These are phyloP conservation scores for Drosophila borealis DNA, from an alignment of 2,888 invertebrate genomes.

Conservation along the genomic window DNA sequence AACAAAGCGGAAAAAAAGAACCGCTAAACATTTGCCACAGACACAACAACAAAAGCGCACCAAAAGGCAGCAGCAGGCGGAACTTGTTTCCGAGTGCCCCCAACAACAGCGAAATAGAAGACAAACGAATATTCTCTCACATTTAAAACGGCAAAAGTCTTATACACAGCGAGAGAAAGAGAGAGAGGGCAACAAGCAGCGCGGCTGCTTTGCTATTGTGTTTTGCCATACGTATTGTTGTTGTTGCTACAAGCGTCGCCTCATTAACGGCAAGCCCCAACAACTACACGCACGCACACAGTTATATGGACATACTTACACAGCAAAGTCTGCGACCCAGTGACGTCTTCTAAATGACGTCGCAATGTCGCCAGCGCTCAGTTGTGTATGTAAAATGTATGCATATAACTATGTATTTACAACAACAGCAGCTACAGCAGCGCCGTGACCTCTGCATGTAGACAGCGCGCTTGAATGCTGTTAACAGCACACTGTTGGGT, in stretches of 20 bases:
- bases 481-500: conserved; percentile 32
- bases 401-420: conserved; percentile 15
- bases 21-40: conserved; percentile 58
- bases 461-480: conserved; percentile 19
- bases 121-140: conserved; percentile 49
- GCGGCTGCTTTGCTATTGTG: conserved; percentile 35
- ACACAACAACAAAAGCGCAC: conserved; percentile 33
- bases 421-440: conserved; percentile 14
- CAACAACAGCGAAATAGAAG: conserved; percentile 20
- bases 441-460: conserved; percentile 55
- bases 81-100: conserved; percentile 50
- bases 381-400: conserved; percentile 8
- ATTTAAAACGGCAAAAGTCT: conserved; percentile 59
- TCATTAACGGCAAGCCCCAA: conserved; percentile 53
- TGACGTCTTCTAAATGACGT: conserved; percentile 57
- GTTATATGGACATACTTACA: not conserved
- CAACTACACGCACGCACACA: conserved; percentile 10
- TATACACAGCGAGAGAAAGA: conserved; percentile 11
- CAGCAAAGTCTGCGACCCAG: conserved; percentile 49
- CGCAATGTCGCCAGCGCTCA: conserved; percentile 36
- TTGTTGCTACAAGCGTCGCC: conserved; percentile 27
- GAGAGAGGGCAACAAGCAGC: conserved; percentile 3
- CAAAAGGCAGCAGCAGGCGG: conserved; percentile 50
- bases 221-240: conserved; percentile 24
- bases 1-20: conserved; percentile 40